Conservation (phyloP, 2,797 vertebrate genomes). For the Bryconaethiops microstoma region DNA sequence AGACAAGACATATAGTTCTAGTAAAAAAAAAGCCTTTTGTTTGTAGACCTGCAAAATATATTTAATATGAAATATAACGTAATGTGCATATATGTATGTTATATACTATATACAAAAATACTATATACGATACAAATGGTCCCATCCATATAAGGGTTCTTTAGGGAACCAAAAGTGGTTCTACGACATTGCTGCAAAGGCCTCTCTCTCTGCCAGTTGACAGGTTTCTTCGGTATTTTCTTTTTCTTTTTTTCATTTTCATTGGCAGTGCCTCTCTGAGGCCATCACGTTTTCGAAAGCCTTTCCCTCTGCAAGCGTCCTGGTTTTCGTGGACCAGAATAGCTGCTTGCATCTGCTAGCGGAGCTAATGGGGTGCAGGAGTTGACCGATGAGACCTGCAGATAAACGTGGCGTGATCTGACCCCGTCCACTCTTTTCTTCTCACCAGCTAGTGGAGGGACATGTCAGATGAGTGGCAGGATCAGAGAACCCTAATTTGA, state of each 20-base stretch:
- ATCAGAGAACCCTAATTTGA: constrained; percentile 64
- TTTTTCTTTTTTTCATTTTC: constrained; percentile 16
- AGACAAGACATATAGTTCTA: no score
- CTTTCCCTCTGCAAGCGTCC: constrained; percentile 79
- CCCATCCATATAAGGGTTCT: neutral
- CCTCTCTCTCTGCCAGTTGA: neutral
- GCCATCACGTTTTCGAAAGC: constrained; percentile 58
- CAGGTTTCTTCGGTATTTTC: neutral
- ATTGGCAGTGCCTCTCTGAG: constrained; percentile 8
- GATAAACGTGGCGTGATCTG: constrained; percentile 67
- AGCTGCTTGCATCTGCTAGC: constrained; percentile 70
- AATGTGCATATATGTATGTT: no score
- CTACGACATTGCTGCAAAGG: no score
- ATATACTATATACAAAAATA: no score
- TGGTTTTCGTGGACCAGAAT: constrained; percentile 80
- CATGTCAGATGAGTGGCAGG: constrained; percentile 36
- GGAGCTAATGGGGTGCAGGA: constrained; percentile 74
- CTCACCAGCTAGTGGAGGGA: constrained; percentile 26
- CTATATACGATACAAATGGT: no score
- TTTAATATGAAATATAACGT: no score
- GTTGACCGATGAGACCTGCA: constrained; percentile 71
- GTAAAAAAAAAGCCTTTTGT: no score
- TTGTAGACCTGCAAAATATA: no score
- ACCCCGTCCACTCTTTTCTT: constrained; percentile 35
- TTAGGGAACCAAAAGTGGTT: neutral